Conservation (phyloP, 2,888 invertebrate genomes). For the Prosopocoilus inquinatus region DNA sequence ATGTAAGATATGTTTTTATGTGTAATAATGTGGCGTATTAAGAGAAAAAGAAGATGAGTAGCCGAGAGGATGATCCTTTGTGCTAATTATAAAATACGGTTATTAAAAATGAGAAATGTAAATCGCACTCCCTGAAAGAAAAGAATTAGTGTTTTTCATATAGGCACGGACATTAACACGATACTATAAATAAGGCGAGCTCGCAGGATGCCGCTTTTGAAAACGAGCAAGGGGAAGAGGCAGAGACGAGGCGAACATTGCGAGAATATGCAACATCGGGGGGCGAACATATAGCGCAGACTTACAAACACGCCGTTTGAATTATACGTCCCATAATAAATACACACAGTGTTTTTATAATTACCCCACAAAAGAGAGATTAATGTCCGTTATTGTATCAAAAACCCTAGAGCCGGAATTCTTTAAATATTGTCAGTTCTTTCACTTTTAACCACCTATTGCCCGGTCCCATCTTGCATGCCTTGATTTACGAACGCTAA, state of each 20-base stretch:
- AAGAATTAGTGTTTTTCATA: slow-evolving; percentile 33
- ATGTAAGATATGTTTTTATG: slow-evolving; percentile 16
- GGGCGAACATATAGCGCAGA: slow-evolving; percentile 15
- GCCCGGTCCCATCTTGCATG: no score
- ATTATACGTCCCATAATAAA: slow-evolving; percentile 4
- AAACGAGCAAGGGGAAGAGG: slow-evolving; percentile 8
- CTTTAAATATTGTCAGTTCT: slow-evolving; percentile 7
- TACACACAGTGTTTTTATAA: slow-evolving; percentile 8
- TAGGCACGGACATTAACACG: slow-evolving; percentile 30
- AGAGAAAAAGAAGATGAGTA: slow-evolving; percentile 1
- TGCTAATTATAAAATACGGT: slow-evolving; percentile 24
- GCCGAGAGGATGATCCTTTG: slow-evolving; percentile 20
- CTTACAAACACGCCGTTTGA: slow-evolving; percentile 11
- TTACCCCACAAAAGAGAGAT: slow-evolving; percentile 8
- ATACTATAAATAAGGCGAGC: slow-evolving; percentile 30
- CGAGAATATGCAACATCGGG: slow-evolving; percentile 21
- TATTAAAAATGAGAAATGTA: slow-evolving; percentile 27
- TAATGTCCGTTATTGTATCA: slow-evolving; percentile 7
- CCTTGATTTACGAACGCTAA: no score
- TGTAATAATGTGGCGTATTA: slow-evolving; percentile 12
- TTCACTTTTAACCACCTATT: not conserved
- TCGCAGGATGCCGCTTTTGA: slow-evolving; percentile 21
- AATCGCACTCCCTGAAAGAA: slow-evolving; percentile 23
- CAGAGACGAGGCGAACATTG: slow-evolving; percentile 8
- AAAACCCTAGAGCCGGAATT: slow-evolving; percentile 1